Conservation (phyloP, 2,113 vertebrate species). For the Benitochromis conjunctus region DNA sequence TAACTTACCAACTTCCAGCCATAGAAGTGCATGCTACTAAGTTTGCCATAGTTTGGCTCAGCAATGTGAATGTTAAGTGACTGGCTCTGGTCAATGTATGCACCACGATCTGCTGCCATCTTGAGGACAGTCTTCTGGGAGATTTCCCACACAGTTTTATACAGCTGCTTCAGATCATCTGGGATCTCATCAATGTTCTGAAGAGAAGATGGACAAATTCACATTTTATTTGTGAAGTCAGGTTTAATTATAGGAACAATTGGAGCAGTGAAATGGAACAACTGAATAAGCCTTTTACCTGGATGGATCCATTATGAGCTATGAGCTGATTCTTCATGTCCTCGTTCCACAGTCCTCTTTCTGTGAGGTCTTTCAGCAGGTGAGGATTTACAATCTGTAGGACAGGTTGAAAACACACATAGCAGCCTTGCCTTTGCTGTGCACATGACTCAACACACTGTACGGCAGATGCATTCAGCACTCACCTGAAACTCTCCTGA, state of each 20-base stretch:
- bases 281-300: conserved; percentile 72
- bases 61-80: conserved; percentile 97
- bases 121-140: conserved; percentile 91
- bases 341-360: conserved; percentile 88
- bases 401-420: neutral
- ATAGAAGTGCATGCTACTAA: conserved; percentile 98
- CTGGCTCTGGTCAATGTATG: conserved; percentile 97
- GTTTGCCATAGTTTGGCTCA: conserved; percentile 95
- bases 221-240: neutral
- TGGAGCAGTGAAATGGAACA: neutral
- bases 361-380: conserved; percentile 93
- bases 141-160: conserved; percentile 98
- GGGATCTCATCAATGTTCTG: conserved; percentile 82
- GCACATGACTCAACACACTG: neutral
- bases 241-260: neutral
- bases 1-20: conserved; percentile 90
- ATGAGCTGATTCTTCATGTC: conserved; percentile 98
- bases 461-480: neutral
- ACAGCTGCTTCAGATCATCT: conserved; percentile 88
- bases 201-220: neutral
- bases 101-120: conserved; percentile 93
- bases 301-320: conserved; percentile 89
- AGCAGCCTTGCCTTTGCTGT: neutral
- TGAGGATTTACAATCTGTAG: conserved; percentile 93
- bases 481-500: conserved; percentile 97